These are phyloP conservation scores for Tylochromis polylepis DNA, from an alignment of 2,113 vertebrate genomes.

Conservation along the genomic window DNA sequence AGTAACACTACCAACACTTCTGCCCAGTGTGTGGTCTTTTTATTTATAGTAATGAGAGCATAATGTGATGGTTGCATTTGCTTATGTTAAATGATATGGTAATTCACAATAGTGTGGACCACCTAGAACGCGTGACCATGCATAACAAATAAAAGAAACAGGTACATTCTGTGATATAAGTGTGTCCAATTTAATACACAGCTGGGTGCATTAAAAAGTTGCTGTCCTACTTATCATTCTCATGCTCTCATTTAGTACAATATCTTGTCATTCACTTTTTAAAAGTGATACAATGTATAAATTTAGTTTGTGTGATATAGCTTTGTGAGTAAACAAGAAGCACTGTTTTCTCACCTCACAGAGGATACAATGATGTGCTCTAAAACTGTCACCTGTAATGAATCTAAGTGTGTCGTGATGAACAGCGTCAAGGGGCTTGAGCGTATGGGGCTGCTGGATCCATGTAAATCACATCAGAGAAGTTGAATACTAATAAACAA, in stretches of 20 bases:
- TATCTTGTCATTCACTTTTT: not conserved
- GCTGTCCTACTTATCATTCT: not conserved
- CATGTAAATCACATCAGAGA: conserved; percentile 53
- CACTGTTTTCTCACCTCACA: conserved; percentile 28
- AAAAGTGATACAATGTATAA: conserved; percentile 15
- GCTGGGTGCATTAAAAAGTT: not conserved
- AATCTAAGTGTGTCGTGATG: conserved; percentile 44
- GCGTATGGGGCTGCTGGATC: conserved; percentile 19
- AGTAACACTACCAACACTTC: not conserved
- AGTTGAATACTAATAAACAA: conserved; percentile 17
- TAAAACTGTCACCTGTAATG: conserved; percentile 66
- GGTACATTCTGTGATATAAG: not conserved
- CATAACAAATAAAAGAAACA: conserved; percentile 7
- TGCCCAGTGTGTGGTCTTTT: conserved; percentile 5
- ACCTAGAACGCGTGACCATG: conserved; percentile 3
- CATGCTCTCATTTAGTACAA: not conserved
- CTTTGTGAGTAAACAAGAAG: conserved; percentile 33
- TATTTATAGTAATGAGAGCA: conserved; percentile 5
- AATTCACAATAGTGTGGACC: conserved; percentile 1
- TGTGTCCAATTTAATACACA: conserved; percentile 14
- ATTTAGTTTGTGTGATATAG: conserved; percentile 7
- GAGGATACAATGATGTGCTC: conserved; percentile 42
- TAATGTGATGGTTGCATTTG: not conserved
- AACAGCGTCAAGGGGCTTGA: conserved; percentile 28
- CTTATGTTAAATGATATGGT: conserved; percentile 23